phyloP scores from a whole-genome alignment of 2,888 invertebrate species.

The Drosophila nr. perissopoda region DNA sequence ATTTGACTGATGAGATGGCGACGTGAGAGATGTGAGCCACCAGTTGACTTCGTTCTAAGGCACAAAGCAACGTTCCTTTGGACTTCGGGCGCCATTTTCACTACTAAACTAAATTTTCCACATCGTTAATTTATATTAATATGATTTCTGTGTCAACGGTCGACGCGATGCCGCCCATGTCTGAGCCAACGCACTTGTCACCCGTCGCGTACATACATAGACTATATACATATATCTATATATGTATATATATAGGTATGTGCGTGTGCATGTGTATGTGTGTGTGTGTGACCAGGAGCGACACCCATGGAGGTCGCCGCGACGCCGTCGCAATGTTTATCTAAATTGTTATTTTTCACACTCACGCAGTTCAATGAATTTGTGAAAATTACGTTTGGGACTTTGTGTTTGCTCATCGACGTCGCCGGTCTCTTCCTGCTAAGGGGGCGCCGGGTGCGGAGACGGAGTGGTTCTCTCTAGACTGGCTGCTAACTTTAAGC shows the following conservation, averaged over 20 bases:
- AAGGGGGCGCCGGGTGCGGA: background rate
- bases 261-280: slow-evolving; percentile 14
- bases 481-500: slow-evolving; percentile 68
- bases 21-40: slow-evolving; percentile 71
- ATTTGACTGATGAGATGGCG: slow-evolving; percentile 76
- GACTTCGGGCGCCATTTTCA: slow-evolving; percentile 72
- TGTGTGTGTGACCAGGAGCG: slow-evolving; percentile 34
- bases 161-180: slow-evolving; percentile 60
- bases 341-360: slow-evolving; percentile 86
- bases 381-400: slow-evolving; percentile 85
- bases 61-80: slow-evolving; percentile 19
- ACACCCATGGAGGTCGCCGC: slow-evolving; percentile 74
- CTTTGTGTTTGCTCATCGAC: slow-evolving; percentile 75
- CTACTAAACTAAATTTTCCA: slow-evolving; percentile 85
- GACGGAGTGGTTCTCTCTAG: slow-evolving; percentile 21
- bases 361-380: slow-evolving; percentile 85
- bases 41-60: slow-evolving; percentile 41
- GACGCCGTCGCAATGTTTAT: slow-evolving; percentile 83
- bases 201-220: slow-evolving; percentile 24
- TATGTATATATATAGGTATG: background rate
- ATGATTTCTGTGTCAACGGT: slow-evolving; percentile 83
- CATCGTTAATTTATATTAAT: slow-evolving; percentile 86
- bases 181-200: slow-evolving; percentile 44
- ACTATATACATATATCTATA: slow-evolving; percentile 8
- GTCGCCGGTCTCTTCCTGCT: slow-evolving; percentile 28